These are phyloP conservation scores for Blastomussa wellsi DNA, from an alignment of 92 coral and sea anemone species.

Conservation along the genomic window DNA sequence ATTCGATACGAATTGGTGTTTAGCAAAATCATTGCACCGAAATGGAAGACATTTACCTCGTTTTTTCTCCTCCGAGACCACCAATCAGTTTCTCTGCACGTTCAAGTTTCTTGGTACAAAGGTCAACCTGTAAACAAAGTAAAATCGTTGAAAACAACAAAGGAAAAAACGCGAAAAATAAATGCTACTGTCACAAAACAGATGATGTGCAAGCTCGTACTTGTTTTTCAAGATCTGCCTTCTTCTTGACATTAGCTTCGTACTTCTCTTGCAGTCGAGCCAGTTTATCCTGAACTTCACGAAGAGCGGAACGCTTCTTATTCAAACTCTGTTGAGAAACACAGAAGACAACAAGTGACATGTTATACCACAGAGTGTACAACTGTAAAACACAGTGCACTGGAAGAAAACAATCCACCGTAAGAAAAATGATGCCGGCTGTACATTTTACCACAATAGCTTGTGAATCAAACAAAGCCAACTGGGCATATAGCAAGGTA, in stretches of 20 bases:
- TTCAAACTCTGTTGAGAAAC: conserved; percentile 68
- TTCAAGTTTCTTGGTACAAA: conserved; percentile 95
- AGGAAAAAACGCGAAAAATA: not conserved
- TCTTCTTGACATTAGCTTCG: conserved; percentile 97
- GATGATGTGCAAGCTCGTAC: conserved; percentile 43
- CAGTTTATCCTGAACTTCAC: conserved; percentile 95
- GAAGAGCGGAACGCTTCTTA: conserved; percentile 94
- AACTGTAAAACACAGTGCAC: not conserved
- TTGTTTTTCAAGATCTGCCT: conserved; percentile 96
- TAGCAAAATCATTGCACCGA: not conserved
- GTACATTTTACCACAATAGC: too few species aligned
- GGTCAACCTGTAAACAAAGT: conserved; percentile 76
- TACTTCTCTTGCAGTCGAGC: conserved; percentile 97
- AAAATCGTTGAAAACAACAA: not conserved
- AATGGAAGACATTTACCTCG: conserved; percentile 61
- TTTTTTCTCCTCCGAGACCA: conserved; percentile 96
- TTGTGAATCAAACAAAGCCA: too few species aligned
- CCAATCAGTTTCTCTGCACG: conserved; percentile 98
- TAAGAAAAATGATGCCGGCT: not conserved
- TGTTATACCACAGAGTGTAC: not conserved
- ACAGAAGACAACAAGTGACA: not conserved
- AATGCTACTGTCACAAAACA: not conserved
- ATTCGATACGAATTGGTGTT: not conserved
- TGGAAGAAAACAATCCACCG: not conserved
- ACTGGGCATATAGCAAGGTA: too few species aligned